Base-by-base conservation (phyloP, 2,797 vertebrate genomes). In the Sebastiscus albofasciatus region DNA sequence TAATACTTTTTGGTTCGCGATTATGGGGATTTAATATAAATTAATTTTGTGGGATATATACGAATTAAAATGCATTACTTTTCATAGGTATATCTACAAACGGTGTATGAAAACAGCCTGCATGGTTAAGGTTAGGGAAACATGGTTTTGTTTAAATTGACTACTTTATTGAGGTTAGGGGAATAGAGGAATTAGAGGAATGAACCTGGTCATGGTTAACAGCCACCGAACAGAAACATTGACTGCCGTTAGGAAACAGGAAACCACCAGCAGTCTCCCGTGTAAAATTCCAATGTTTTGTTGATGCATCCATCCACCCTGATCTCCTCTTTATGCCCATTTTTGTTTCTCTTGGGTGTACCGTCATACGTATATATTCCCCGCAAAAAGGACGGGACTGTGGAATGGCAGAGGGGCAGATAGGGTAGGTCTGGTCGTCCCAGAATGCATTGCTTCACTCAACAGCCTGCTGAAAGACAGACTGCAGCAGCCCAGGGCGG, bases 401-500 rank as follows among this genome's bases (percentile, higher is more conserved):
- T 42, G 54, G 56, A 4, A 10, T 11, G 12, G 20, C 4, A 24
- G 36, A 56, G 14, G 22, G 55, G 34, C 16, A 46, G 13, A 42
- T 7, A 20, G 58, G 6, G 55, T 54, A 3, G 46, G 61, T 49
- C 42, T 74, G 29, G 16, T 54, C 6, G 13, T 86, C 83, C 85
- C 72, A 80, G 27, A 42, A 81, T 88, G 80, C 66, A 77, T 24
- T 75, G 66, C 72, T 49, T 85, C 68, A 77, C 60, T 88, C 72
- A 80, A 34, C 68, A 8, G 52, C 33, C n/a, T 52, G 54, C 56
- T 84, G 79, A 90, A 64, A 87, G 87, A 90, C 70, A 42, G 62
- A 60, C 49, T 64, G 62, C 85, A 85, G 86, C 83, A 59, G 74
- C 64, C 70, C 59, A n/a, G 22, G n/a, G 67, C 49, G 29, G 82